Conservation (phyloP, 2,797 vertebrate genomes). For the Ambastaia sidthimunki region DNA sequence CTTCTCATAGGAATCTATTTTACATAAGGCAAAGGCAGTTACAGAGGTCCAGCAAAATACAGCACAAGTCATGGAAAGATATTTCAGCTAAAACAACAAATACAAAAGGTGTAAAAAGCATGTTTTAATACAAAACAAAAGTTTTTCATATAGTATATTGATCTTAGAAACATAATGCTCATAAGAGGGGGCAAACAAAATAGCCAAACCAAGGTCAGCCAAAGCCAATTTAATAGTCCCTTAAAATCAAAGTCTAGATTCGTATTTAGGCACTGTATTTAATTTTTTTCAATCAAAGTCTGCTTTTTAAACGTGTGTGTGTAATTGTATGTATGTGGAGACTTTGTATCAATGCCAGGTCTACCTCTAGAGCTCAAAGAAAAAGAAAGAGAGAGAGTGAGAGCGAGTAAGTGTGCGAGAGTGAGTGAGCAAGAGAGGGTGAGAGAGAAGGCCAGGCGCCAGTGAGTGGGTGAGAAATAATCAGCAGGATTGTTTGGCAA, state of each 20-base stretch:
- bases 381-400: constrained; percentile 8
- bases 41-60: constrained; percentile 1
- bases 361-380: constrained; percentile 28
- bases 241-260: constrained; percentile 13
- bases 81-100: too few relatives aligned
- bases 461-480: constrained; percentile 46
- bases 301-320: constrained; percentile 4
- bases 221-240: constrained; percentile 8
- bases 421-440: constrained; percentile 11
- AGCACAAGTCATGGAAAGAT: constrained; percentile 2
- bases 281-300: constrained; percentile 17
- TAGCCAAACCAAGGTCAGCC: constrained; percentile 29
- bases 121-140: background rate
- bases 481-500: constrained; percentile 41
- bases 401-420: background rate
- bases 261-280: background rate
- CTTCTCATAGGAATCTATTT: constrained; percentile 41
- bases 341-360: constrained; percentile 16
- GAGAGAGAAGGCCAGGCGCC: constrained; percentile 35
- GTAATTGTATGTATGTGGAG: background rate
- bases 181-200: constrained; percentile 11
- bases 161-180: constrained; percentile 4
- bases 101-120: background rate
- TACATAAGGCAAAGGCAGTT: constrained; percentile 30
- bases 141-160: background rate